phyloP scores from a whole-genome alignment of 2,888 invertebrate genomes.

The Tetragnatha montana region DNA sequence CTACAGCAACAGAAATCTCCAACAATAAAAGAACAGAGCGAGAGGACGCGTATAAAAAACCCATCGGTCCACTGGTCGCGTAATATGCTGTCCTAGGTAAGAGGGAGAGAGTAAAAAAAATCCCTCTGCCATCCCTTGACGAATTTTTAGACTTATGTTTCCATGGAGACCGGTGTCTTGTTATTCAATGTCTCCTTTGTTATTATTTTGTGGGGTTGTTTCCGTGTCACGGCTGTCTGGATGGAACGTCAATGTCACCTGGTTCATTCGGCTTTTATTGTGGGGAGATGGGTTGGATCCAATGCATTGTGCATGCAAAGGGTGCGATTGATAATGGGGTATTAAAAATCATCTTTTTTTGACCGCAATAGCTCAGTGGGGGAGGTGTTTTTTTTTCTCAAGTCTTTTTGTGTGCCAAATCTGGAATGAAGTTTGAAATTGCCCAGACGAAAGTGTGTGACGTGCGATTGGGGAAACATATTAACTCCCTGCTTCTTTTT shows the following conservation, averaged over 20 bases:
- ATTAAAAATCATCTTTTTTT: conserved; percentile 56
- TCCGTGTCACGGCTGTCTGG: conserved; percentile 36
- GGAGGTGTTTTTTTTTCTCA: background rate
- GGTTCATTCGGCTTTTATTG: conserved; percentile 47
- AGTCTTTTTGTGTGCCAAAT: background rate
- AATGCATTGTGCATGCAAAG: conserved; percentile 51
- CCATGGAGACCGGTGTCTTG: conserved; percentile 45
- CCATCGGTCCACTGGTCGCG: conserved; percentile 45
- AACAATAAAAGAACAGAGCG: conserved; percentile 48
- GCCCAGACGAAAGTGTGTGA: too few species aligned
- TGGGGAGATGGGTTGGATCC: conserved; percentile 20
- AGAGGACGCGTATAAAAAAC: background rate
- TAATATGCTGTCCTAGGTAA: conserved; percentile 36
- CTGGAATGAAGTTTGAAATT: background rate
- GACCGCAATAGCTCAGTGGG: background rate
- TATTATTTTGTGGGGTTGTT: conserved; percentile 21
- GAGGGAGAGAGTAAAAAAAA: background rate
- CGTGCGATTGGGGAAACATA: too few species aligned
- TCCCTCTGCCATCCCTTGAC: conserved; percentile 41
- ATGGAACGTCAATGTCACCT: conserved; percentile 58
- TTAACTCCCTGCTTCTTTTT: too few species aligned
- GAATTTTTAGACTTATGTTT: conserved; percentile 59
- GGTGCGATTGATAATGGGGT: conserved; percentile 43
- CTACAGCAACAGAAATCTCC: conserved; percentile 55
- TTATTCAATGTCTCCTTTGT: conserved; percentile 53